Evolutionary conservation across 2,888 invertebrate genomes (phyloP), one percentile per base, ranked within the genome.

Genomic region (Pediacus dermestoides): DNA sequence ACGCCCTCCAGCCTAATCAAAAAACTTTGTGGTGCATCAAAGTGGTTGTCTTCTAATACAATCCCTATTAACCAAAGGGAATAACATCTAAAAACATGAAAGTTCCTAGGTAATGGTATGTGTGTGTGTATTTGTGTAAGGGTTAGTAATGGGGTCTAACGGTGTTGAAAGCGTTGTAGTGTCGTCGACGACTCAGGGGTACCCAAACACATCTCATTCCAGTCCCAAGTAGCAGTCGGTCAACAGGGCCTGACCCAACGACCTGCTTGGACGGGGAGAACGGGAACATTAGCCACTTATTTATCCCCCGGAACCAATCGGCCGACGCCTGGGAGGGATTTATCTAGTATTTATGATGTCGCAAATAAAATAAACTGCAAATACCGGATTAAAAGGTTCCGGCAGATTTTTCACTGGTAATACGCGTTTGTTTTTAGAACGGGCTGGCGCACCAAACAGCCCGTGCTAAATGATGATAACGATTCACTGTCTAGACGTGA

Each of bases 381-480:
- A 53, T 35, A 39, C 36, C 25, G 45, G 39, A 49, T 45, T 47
- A 46, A 50, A 45, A 39, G 46, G 46, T 43, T 46, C 48, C 43
- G 34, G 39, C 26, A 40, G 42, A 48, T 50, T 50, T 50, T 50
- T 50, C 50, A 45, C 35, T 36, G n/a, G 10, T 37, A 44, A 42
- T 44, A 13, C 31, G 16, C 27, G 39, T 37, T 39, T 53, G 46
- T 48, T 51, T 51, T 48, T 38, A n/a, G n/a, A n/a, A n/a, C 42
- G 39, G 25, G 14, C 32, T 13, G 10, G 26, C 37, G 34, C 33
- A 38, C 39, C 33, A 39, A 55, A 52, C 50, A 39, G 52, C 25
- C 46, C 50, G 55, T 51, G 48, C 49, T 53, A 50, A 55, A 54
- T 52, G 51, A 54, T 48, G 52, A 52, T 49, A 48, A 47, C 49